These are phyloP conservation scores for Apteryx owenii DNA, from an alignment of 2,113 vertebrate species.

Conservation along the genomic window DNA sequence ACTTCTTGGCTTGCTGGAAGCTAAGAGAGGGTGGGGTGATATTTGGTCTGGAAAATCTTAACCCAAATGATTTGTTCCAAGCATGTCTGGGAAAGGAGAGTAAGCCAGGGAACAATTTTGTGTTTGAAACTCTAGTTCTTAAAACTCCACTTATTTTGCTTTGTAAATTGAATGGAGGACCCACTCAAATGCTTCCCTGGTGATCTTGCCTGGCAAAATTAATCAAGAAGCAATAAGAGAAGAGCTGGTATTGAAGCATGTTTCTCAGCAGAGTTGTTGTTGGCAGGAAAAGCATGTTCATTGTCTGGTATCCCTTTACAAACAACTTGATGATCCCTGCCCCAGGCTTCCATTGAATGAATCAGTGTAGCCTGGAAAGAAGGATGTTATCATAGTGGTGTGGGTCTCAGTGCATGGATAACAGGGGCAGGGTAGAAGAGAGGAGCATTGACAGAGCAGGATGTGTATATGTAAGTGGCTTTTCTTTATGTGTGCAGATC, in stretches of 20 bases:
- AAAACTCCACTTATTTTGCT: neutral
- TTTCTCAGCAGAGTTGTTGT: neutral
- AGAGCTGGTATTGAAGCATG: neutral
- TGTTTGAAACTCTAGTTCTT: neutral
- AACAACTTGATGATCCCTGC: neutral
- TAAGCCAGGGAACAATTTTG: neutral
- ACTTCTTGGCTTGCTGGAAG: slow-evolving; percentile 11
- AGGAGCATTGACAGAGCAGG: neutral
- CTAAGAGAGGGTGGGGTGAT: slow-evolving; percentile 30
- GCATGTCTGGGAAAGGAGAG: slow-evolving; percentile 3
- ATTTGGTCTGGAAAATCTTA: slow-evolving; percentile 55
- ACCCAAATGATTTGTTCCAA: slow-evolving; percentile 13
- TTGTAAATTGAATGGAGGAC: neutral
- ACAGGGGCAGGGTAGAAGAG: neutral
- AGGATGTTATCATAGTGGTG: neutral
- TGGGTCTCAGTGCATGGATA: neutral
- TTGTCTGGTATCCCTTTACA: neutral
- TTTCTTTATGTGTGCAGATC: neutral
- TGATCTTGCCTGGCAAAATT: neutral
- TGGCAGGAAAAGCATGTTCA: neutral
- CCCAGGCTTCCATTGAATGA: fast-evolving
- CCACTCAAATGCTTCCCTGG: neutral
- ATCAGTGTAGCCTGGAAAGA: neutral
- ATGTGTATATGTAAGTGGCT: neutral
- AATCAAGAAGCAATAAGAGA: neutral